Evolutionary conservation across 2,888 invertebrate genomes (phyloP), one percentile per base, ranked within the genome.

Genomic region (Syrista parreyssii): DNA sequence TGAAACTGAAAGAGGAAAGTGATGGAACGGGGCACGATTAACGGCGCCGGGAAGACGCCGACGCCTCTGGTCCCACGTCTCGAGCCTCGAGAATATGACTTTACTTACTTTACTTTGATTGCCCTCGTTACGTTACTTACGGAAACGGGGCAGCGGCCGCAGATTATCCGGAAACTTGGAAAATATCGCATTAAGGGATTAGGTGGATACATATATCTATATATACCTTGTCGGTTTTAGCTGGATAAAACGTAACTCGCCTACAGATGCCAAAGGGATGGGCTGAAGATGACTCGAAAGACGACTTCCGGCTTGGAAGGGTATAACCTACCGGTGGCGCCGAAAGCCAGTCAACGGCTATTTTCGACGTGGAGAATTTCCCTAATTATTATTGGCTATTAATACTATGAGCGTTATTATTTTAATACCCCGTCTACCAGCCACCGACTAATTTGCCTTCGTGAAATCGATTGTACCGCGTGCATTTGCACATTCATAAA

Each of bases 371-470:
- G 83, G 86, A 86, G 87, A 89, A 89, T 90, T 90, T 90, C 88
- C 88, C 89, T 90, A 90, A 90, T 90, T 89, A 90, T 89, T 88
- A 87, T 86, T 86, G 83, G 84, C 86, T 86, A 89, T 90, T 90
- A 90, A 89, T 88, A 82, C 85, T 84, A 90, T 86, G 89, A 86
- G 84, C 85, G 87, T 89, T 88, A 90, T 90, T 90, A 90, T 88
- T 90, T 90, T 90, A 89, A 89, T 86, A 88, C 83, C 83, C 83
- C 85, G 85, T 88, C 86, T 85, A 85, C 84, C 84, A 75, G 78
- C 78, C 82, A 84, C 84, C 81, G 85, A 84, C 87, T 89, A 89
- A 90, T 90, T 90, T 88, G 86, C 87, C 83, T 81, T 84, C 85
- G 86, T 84, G 83, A 88, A 89, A 90, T 89, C 89, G 89, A 90